Conservation (phyloP, 2,113 vertebrate species). For the Ictalurus punctatus region DNA sequence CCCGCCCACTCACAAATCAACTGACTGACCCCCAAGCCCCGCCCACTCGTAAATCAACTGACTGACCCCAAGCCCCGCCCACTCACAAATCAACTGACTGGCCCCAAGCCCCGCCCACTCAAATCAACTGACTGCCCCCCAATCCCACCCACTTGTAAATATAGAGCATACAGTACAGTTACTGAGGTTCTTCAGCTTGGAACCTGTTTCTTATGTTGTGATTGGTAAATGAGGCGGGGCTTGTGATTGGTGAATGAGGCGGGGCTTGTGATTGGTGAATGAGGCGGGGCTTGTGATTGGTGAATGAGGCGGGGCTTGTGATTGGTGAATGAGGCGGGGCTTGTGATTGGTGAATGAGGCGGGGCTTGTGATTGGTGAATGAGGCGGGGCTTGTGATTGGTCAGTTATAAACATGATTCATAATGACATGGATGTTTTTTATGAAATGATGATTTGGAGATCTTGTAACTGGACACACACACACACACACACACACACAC, state of each 20-base stretch:
- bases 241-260: too few species aligned
- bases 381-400: background rate
- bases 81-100: background rate
- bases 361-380: background rate
- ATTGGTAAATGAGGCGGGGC: too few species aligned
- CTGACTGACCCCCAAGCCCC: background rate
- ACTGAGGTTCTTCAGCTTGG: background rate
- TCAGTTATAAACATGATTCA: background rate
- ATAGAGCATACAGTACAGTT: background rate
- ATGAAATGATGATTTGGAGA: slow-evolving; percentile 13
- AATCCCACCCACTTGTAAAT: background rate
- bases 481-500: slow-evolving; percentile 24
- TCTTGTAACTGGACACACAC: slow-evolving; percentile 31
- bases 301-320: too few species aligned
- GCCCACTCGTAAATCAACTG: background rate
- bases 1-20: background rate
- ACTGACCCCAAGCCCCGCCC: background rate
- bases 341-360: background rate
- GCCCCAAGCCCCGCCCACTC: background rate
- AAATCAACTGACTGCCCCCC: background rate
- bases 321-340: too few species aligned
- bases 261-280: too few species aligned
- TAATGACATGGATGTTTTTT: background rate
- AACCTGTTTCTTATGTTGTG: background rate
- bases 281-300: too few species aligned